A percentile compares a stretch with the other conserved stretches of the same genome.
Evolutionary conservation across 2,797 vertebrate species (phyloP).

Genomic region (Hypotaenidia okinawae): DNA sequence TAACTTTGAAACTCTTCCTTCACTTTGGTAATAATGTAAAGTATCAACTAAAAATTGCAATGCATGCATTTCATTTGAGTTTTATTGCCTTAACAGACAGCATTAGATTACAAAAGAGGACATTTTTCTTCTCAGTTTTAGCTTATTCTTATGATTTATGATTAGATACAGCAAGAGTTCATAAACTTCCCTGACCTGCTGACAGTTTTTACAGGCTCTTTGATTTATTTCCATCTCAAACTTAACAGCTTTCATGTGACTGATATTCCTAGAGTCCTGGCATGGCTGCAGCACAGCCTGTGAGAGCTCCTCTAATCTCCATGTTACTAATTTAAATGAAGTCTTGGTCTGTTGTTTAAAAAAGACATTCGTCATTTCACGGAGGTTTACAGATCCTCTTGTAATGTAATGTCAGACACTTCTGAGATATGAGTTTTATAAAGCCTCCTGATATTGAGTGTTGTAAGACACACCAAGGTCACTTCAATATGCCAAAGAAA

Average conservation of each 20-base stretch:
- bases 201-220: slow-evolving; percentile 87
- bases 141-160: slow-evolving; percentile 89
- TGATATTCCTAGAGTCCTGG: slow-evolving; percentile 87
- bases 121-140: slow-evolving; percentile 86
- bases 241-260: slow-evolving; percentile 90
- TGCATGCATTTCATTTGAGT: slow-evolving; percentile 85
- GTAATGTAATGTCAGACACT: slow-evolving; percentile 86
- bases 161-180: slow-evolving; percentile 86
- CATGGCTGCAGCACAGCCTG: slow-evolving; percentile 78
- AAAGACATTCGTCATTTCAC: slow-evolving; percentile 86
- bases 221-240: slow-evolving; percentile 87
- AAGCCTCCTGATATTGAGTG: slow-evolving; percentile 77
- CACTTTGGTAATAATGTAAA: slow-evolving; percentile 85
- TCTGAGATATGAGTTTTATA: slow-evolving; percentile 84
- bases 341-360: slow-evolving; percentile 89
- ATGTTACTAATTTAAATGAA: slow-evolving; percentile 91
- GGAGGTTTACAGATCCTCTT: slow-evolving; percentile 84
- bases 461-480: slow-evolving; percentile 84
- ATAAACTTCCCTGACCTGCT: slow-evolving; percentile 89
- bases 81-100: slow-evolving; percentile 87
- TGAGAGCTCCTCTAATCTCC: slow-evolving; percentile 84
- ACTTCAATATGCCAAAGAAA: slow-evolving; percentile 65
- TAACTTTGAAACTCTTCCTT: slow-evolving; percentile 80
- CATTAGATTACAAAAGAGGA: slow-evolving; percentile 86
- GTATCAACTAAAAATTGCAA: slow-evolving; percentile 85